These are phyloP conservation scores for Gavia stellata DNA, from an alignment of 2,113 vertebrate species.

Conservation along the genomic window DNA sequence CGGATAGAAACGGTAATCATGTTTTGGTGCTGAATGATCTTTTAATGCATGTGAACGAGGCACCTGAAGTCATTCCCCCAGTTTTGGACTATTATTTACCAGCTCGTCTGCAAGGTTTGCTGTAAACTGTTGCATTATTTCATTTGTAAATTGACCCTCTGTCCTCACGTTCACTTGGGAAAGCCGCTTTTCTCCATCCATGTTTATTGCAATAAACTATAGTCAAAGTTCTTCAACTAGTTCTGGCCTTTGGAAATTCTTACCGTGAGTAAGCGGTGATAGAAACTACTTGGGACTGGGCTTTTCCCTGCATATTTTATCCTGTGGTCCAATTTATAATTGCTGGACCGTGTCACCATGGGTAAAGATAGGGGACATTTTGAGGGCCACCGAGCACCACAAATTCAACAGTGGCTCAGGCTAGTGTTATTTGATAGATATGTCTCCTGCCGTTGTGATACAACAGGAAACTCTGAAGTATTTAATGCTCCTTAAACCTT, in stretches of 20 bases:
- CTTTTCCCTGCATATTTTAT: not conserved
- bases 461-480: not conserved
- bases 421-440: not conserved
- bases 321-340: no score
- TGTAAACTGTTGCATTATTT: not conserved
- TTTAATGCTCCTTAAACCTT: not conserved
- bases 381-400: not conserved
- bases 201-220: not conserved
- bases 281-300: not conserved
- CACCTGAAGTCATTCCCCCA: not conserved
- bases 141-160: not conserved
- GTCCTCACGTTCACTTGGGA: not conserved
- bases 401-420: not conserved
- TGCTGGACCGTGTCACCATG: fast-evolving
- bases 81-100: not conserved
- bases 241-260: not conserved
- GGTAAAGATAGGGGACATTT: not conserved
- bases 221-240: not conserved
- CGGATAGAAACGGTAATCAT: not conserved
- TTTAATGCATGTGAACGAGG: not conserved
- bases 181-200: not conserved
- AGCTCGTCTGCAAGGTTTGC: fast-evolving
- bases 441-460: not conserved
- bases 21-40: not conserved
- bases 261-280: not conserved